Conservation (phyloP, 1,140 invertebrate genomes). For the Agrypnia vestita region DNA sequence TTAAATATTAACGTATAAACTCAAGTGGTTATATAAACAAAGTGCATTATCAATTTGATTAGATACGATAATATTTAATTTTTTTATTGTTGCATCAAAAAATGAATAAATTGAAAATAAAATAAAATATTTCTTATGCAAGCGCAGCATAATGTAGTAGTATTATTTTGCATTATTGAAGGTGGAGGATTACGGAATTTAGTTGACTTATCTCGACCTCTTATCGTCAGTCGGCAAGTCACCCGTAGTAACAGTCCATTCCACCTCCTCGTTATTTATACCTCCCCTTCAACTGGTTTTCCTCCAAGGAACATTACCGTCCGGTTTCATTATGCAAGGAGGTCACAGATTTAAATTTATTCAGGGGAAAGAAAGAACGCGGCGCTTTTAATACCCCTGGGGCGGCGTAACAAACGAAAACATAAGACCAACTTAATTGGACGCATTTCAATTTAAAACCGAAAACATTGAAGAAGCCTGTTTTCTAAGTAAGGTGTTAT, state of each 20-base stretch:
- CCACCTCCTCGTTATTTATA: conserved; percentile 47
- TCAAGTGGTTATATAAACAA: no score
- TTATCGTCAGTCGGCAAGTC: conserved; percentile 36
- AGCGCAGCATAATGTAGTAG: neutral
- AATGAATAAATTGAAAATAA: neutral
- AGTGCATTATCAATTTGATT: no score
- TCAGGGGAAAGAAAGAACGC: conserved; percentile 41
- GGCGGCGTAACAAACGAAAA: conserved; percentile 43
- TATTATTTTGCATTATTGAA: neutral
- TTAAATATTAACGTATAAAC: no score
- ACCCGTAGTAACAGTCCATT: conserved; percentile 26
- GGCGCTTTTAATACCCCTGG: conserved; percentile 31
- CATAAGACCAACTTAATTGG: conserved; percentile 37
- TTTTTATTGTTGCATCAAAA: no score
- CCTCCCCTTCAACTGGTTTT: conserved; percentile 48
- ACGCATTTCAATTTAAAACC: conserved; percentile 12
- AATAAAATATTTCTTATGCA: neutral
- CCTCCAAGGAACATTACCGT: conserved; percentile 30
- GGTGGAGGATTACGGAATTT: neutral
- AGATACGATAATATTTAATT: no score
- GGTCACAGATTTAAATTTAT: conserved; percentile 59
- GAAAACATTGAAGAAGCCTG: conserved; percentile 10
- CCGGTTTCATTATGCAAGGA: conserved; percentile 59
- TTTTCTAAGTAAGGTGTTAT: conserved; percentile 9
- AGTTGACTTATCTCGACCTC: conserved; percentile 37